phyloP scores from a whole-genome alignment of 2,888 invertebrate species.

The Amblyjoppa proteus region DNA sequence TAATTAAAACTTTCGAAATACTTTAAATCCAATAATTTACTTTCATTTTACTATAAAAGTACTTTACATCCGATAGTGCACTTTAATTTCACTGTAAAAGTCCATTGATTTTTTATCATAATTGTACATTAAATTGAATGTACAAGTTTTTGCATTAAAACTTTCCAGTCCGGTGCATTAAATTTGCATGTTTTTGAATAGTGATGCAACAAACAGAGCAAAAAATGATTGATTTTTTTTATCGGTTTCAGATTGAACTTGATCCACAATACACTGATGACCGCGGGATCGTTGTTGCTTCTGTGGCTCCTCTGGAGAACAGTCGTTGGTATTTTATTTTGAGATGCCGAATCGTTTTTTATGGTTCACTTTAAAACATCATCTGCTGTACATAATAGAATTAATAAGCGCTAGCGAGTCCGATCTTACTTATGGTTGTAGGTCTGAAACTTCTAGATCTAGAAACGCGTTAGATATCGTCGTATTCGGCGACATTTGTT shows the following conservation, averaged over 20 bases:
- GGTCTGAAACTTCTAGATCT: neutral
- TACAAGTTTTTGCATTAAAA: too few species aligned
- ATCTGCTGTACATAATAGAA: conserved; percentile 34
- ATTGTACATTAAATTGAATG: too few species aligned
- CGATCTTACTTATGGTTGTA: neutral
- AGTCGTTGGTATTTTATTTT: conserved; percentile 79
- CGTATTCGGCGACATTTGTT: neutral
- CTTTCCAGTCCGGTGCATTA: too few species aligned
- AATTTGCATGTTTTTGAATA: too few species aligned
- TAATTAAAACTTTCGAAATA: too few species aligned
- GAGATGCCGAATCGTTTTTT: conserved; percentile 1
- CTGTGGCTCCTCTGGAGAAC: conserved; percentile 85
- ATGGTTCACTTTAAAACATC: neutral
- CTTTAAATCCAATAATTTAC: too few species aligned
- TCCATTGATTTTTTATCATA: too few species aligned
- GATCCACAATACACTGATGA: conserved; percentile 86
- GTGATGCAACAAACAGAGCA: too few species aligned
- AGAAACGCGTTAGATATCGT: neutral
- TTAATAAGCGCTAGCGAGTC: conserved; percentile 6
- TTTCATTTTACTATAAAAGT: too few species aligned
- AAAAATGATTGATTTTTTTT: conserved; percentile 55
- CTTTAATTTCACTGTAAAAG: too few species aligned
- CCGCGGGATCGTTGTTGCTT: conserved; percentile 79
- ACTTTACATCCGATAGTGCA: too few species aligned
- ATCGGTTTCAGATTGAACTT: conserved; percentile 86